Evolutionary conservation across 2,797 vertebrate species (phyloP), one percentile per base, ranked within the genome.

Genomic region (Gallinago solitaria): DNA sequence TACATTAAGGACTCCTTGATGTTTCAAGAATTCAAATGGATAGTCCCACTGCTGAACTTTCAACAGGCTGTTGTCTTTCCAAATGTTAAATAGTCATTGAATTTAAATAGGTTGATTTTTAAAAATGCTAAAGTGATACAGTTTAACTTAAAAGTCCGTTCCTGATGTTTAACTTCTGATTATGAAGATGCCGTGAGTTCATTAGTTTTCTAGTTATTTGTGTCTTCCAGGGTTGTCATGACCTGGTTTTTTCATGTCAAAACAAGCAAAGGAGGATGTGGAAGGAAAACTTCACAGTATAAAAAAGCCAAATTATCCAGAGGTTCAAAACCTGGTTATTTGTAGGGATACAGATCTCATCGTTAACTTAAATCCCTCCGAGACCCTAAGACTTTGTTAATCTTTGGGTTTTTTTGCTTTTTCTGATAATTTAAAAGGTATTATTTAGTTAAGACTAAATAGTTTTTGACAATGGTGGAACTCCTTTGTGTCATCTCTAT

Each of bases 41-140:
- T 94, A 90, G 48, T 74, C 21, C 32, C 3, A 4, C 41, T 61
- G 45, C 11, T 92, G 75, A 93, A 83, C 75, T 93, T 87, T 63
- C 25, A 87, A 41, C 48, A 83, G 43, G 41, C 20, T 53, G 9
- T 39, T 83, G 35, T 60, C 43, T 60, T 94, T 94, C 56, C 35
- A 68, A 77, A 68, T 80, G 60, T 85, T 95, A 51, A 92, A 53
- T 87, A 93, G 51, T 76, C 51, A 90, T 70, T 82, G 71, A 57
- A 87, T 80, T 87, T 83, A 94, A 93, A 20, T 68, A 53, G 39
- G 27, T 75, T 63, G 85, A 14, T 81, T 96, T 92, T 78, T 37
- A 15, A 48, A 77, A 92, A 96, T 93, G 92, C 67, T 85, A 91
- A 96, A 21, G 18, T 14, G 15, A 64, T 48, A 17, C 5, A 77